phyloP scores from a whole-genome alignment of 2,888 invertebrate species.

The Archaeoteleia sp. region DNA sequence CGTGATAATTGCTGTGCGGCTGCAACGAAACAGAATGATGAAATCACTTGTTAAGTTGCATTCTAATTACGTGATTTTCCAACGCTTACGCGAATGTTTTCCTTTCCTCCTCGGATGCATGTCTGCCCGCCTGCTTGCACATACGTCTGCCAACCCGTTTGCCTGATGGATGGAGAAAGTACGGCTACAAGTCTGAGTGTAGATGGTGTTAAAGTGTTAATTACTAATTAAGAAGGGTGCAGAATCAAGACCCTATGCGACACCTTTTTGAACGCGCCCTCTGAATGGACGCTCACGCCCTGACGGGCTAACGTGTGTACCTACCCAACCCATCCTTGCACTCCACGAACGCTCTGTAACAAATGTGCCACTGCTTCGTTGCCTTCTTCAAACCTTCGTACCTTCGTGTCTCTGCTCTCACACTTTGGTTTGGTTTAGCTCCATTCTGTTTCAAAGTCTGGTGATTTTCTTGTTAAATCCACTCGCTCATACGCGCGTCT shows the following conservation, averaged over 20 bases:
- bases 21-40: slow-evolving; percentile 54
- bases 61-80: slow-evolving; percentile 66
- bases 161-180: slow-evolving; percentile 24
- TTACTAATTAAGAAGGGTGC: slow-evolving; percentile 74
- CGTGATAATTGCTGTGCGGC: slow-evolving; percentile 56
- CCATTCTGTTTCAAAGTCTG: slow-evolving; percentile 29
- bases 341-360: slow-evolving; percentile 32
- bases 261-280: slow-evolving; percentile 73
- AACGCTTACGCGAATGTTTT: slow-evolving; percentile 53
- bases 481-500: not conserved
- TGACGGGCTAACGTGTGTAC: slow-evolving; percentile 68
- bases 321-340: slow-evolving; percentile 36
- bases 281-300: slow-evolving; percentile 72
- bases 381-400: slow-evolving; percentile 41
- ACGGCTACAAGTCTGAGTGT: slow-evolving; percentile 58
- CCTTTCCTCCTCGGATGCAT: slow-evolving; percentile 26
- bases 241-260: slow-evolving; percentile 69
- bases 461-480: slow-evolving; percentile 2
- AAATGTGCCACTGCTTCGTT: slow-evolving; percentile 48
- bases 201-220: slow-evolving; percentile 73
- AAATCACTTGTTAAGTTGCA: slow-evolving; percentile 65
- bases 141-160: slow-evolving; percentile 42
- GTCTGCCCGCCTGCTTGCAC: slow-evolving; percentile 35
- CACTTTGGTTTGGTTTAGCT: slow-evolving; percentile 8
- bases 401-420: slow-evolving; percentile 6